Percentiles rank a stretch among this genome's conserved stretches.
Conservation (phyloP, 2,113 vertebrate species). For the Chitala chitala region DNA sequence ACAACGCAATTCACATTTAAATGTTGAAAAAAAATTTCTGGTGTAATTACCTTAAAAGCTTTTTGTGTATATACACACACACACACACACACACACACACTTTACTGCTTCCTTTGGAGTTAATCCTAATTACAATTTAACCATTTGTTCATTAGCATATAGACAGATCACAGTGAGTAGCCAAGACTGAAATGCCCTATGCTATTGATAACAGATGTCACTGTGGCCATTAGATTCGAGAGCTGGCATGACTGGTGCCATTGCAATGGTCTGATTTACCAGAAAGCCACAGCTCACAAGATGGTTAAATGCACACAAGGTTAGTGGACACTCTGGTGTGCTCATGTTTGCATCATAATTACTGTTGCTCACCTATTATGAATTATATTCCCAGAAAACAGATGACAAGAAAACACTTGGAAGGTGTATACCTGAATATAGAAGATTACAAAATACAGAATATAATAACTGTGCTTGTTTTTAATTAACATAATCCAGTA, state of each 20-base stretch:
- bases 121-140: not conserved
- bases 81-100: not conserved
- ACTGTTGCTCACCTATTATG: not conserved
- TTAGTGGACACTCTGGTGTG: not conserved
- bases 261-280: slow-evolving; percentile 37
- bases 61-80: not conserved
- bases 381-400: not conserved
- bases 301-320: not conserved
- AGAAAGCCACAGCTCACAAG: not conserved
- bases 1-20: not conserved
- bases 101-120: not conserved
- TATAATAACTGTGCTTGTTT: too few species aligned
- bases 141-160: not conserved
- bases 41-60: not conserved
- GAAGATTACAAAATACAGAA: too few species aligned
- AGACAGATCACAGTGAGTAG: not conserved
- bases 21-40: not conserved
- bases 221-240: not conserved
- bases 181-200: not conserved
- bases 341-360: not conserved
- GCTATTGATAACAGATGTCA: not conserved
- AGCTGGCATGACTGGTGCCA: slow-evolving; percentile 11
- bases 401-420: not conserved
- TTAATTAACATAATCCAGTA: too few species aligned
- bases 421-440: too few species aligned